Conservation (phyloP, 1,140 invertebrate species). For the Drosophila nebulosa region DNA sequence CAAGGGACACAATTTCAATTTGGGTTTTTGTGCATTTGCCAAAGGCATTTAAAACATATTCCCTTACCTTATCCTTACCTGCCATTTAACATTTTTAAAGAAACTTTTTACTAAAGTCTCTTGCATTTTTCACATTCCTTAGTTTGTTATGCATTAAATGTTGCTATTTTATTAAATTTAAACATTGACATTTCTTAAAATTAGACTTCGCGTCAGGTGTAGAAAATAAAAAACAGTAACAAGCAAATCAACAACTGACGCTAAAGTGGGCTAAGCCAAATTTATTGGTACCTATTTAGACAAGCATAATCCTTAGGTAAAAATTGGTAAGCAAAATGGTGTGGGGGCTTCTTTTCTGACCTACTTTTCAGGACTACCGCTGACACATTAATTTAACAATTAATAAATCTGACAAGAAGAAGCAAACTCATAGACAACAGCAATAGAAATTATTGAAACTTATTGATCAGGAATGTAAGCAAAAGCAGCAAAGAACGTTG, state of each 20-base stretch:
- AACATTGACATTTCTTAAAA: neutral
- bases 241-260: neutral
- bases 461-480: too few species aligned
- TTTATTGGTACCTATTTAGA: too few species aligned
- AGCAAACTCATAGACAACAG: too few species aligned
- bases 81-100: neutral
- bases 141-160: slow-evolving; percentile 37
- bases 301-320: too few species aligned
- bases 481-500: too few species aligned
- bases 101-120: neutral
- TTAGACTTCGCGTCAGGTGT: neutral
- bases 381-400: too few species aligned
- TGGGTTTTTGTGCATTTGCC: neutral
- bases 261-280: too few species aligned
- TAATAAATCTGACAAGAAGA: too few species aligned
- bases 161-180: slow-evolving; percentile 11
- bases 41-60: neutral
- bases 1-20: neutral
- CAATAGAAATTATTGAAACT: too few species aligned
- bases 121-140: neutral
- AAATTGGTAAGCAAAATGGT: too few species aligned
- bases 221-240: neutral
- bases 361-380: too few species aligned
- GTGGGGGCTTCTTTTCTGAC: too few species aligned
- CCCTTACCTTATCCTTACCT: neutral